These are phyloP conservation scores for Brienomyrus brachyistius DNA, from an alignment of 2,113 vertebrate species.

Conservation along the genomic window DNA sequence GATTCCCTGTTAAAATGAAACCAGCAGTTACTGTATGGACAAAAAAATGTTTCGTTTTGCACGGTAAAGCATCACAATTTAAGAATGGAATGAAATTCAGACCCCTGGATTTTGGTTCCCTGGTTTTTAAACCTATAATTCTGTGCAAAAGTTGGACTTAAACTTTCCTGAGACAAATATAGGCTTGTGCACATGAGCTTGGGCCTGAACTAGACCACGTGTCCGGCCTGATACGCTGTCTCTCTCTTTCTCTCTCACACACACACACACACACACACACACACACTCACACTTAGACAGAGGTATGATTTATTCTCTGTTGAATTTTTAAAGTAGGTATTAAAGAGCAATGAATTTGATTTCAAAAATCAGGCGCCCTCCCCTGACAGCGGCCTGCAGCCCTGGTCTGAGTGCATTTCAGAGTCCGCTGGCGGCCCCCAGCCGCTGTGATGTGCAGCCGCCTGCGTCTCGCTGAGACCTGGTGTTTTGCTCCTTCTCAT, in stretches of 20 bases:
- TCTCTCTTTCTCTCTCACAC: not conserved
- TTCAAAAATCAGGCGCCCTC: too few relatives aligned
- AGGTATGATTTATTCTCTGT: not conserved
- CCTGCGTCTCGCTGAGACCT: not conserved
- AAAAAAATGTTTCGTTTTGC: not conserved
- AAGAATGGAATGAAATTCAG: not conserved
- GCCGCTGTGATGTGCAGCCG: not conserved
- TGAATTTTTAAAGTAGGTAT: not conserved
- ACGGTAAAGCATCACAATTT: not conserved
- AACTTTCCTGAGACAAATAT: not conserved
- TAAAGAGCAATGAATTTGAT: too few relatives aligned
- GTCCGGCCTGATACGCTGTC: not conserved
- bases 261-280: not conserved
- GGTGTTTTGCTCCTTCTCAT: not conserved
- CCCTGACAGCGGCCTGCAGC: not conserved
- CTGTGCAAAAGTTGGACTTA: not conserved
- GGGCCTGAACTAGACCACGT: not conserved
- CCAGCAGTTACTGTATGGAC: not conserved
- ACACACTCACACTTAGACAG: not conserved
- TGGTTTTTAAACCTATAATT: not conserved
- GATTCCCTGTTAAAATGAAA: not conserved
- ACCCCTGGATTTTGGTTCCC: not conserved
- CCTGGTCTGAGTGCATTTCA: slow-evolving; percentile 4
- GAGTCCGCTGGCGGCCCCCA: not conserved
- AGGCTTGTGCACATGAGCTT: not conserved